These are phyloP conservation scores for Clarias platycephalus DNA, from an alignment of 2,797 vertebrate species.

Conservation along the genomic window DNA sequence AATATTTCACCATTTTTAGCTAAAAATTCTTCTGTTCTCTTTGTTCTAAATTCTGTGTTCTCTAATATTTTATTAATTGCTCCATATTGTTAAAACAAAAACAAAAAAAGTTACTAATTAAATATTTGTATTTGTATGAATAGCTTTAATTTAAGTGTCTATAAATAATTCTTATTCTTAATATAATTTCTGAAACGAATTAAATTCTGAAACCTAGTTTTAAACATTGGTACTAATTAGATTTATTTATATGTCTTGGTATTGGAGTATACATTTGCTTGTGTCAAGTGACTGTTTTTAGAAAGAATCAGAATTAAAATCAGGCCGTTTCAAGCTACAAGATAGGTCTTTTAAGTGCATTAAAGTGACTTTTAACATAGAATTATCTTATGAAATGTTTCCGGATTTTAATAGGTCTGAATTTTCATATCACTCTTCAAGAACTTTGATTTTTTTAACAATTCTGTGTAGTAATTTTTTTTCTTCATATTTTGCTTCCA, in stretches of 20 bases:
- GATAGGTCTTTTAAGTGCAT: no score
- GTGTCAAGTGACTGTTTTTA: neutral
- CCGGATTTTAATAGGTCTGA: neutral
- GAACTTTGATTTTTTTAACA: no score
- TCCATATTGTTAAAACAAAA: neutral
- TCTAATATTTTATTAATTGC: neutral
- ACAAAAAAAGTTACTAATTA: neutral
- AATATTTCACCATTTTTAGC: neutral
- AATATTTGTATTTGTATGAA: no score
- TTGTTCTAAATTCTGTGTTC: neutral
- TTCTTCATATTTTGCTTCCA: no score
- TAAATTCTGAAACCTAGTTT: neutral
- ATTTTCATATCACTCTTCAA: neutral
- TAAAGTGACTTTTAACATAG: neutral
- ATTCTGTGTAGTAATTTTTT: no score
- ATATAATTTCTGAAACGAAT: neutral
- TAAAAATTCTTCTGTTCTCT: no score
- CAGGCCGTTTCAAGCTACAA: neutral
- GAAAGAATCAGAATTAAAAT: neutral
- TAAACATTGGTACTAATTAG: neutral
- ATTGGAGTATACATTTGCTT: neutral
- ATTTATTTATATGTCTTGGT: neutral
- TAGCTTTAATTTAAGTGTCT: no score
- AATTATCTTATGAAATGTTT: neutral
- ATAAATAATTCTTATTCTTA: neutral